Evolutionary conservation across 2,888 invertebrate genomes (phyloP).

Genomic region (Orthosia cruda): DNA sequence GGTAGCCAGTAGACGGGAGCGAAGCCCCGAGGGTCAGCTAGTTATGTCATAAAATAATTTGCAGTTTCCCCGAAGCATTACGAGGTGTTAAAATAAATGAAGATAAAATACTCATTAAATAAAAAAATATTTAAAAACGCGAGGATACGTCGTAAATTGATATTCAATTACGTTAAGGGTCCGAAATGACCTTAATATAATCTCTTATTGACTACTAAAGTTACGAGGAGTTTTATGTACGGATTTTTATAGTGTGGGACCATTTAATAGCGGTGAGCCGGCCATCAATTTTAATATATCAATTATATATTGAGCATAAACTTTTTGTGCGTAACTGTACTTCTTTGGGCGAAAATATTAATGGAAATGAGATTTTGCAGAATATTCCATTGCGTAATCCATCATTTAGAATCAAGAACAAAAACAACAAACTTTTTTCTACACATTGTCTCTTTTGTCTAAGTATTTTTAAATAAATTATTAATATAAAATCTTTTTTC

Average conservation of each 20-base stretch:
- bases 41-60: conserved; percentile 33
- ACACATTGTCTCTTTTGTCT: not conserved
- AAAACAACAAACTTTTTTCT: conserved; percentile 5
- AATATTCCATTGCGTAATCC: not conserved
- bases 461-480: too few relatives aligned
- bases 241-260: conserved; percentile 66
- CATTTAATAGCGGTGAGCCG: conserved; percentile 57
- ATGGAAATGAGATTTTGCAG: conserved; percentile 13
- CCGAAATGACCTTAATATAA: conserved; percentile 70
- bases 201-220: conserved; percentile 71
- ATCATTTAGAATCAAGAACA: not conserved
- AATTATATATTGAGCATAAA: conserved; percentile 53
- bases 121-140: conserved; percentile 64
- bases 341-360: conserved; percentile 8
- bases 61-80: not conserved
- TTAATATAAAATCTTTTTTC: too few relatives aligned
- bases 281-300: conserved; percentile 66
- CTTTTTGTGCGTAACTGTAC: conserved; percentile 42
- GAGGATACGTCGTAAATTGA: conserved; percentile 73
- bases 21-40: too few relatives aligned
- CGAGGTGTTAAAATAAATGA: conserved; percentile 18
- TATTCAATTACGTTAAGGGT: conserved; percentile 77
- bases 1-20: too few relatives aligned
- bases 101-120: conserved; percentile 24
- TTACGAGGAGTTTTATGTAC: conserved; percentile 66